phyloP scores from a whole-genome alignment of 2,888 invertebrate genomes.

The Agelastica alni region DNA sequence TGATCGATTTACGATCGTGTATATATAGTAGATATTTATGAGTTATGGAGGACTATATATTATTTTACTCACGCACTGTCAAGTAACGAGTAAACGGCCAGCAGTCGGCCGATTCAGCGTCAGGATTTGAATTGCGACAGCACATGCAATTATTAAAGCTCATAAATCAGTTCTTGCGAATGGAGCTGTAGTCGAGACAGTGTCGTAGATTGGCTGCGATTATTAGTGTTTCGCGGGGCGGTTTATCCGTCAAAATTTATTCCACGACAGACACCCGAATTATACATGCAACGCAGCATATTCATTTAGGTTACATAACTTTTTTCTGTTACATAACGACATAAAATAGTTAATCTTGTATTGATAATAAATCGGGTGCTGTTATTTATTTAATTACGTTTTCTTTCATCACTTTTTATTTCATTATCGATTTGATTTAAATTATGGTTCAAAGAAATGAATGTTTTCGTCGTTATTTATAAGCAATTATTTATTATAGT shows the following conservation, averaged over 20 bases:
- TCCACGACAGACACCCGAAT: no score
- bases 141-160: conserved; percentile 52
- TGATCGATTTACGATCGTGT: conserved; percentile 41
- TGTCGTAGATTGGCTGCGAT: neutral
- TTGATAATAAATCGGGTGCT: no score
- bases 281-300: no score
- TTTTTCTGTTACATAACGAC: no score
- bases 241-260: neutral
- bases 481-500: no score
- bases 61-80: conserved; percentile 48
- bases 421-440: no score
- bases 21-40: conserved; percentile 42
- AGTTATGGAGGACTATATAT: conserved; percentile 46
- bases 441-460: no score
- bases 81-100: conserved; percentile 39
- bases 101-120: conserved; percentile 40
- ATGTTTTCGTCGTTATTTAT: no score
- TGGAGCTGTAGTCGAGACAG: conserved; percentile 52
- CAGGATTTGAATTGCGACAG: conserved; percentile 49
- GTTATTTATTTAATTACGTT: no score
- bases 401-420: no score
- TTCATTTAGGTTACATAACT: no score
- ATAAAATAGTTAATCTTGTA: no score
- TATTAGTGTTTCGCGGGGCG: neutral
- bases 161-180: conserved; percentile 52